Evolutionary conservation across 2,113 vertebrate genomes (phyloP), one percentile per base, ranked within the genome.

Genomic region (Microcebus tavaratra): DNA sequence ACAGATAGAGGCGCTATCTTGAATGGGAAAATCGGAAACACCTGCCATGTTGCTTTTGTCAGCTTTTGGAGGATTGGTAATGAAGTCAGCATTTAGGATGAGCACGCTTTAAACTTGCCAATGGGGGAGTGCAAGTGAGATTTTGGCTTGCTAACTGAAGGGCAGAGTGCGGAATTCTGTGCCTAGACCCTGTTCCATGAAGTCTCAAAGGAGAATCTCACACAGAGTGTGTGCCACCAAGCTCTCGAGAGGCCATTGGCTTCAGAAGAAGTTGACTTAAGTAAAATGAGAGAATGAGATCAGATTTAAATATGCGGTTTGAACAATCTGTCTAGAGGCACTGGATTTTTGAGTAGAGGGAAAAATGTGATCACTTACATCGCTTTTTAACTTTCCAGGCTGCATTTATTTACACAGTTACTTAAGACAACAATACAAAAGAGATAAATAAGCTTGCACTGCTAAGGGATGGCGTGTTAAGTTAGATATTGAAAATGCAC

Each of bases 401-500:
- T 95, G 95, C 84, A 70, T 96, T 97, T 98, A 98, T 98, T 98
- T 98, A 98, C 97, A 98, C 63, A 57, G 57, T 92, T 96, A 96
- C 97, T 96, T 98, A 98, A 97, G 96, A 97, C 97, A 97, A 92
- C 97, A 93, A 97, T 97, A 97, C 95, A 92, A 97, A 97, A 88
- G 78, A 97, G 97, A 97, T 72, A 78, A 98, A 94, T 91, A 98
- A 73, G 97, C 95, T 97, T 97, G 97, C 90, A 96, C 97, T 98
- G 97, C 98, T 98, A 97, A 97, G 97, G 97, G 97, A 70, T 96
- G 97, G 97, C 95, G 59, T 82, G 76, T 98, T 98, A 97, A 97
- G 97, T 98, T 92, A 97, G 97, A 98, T 96, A 96, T 63, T 97
- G 97, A 97, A 98, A 98, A 98, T 96, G 97, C 50, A 83, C 90